Conservation (phyloP, 2,113 vertebrate genomes). For the Coptodon bakossiorum region DNA sequence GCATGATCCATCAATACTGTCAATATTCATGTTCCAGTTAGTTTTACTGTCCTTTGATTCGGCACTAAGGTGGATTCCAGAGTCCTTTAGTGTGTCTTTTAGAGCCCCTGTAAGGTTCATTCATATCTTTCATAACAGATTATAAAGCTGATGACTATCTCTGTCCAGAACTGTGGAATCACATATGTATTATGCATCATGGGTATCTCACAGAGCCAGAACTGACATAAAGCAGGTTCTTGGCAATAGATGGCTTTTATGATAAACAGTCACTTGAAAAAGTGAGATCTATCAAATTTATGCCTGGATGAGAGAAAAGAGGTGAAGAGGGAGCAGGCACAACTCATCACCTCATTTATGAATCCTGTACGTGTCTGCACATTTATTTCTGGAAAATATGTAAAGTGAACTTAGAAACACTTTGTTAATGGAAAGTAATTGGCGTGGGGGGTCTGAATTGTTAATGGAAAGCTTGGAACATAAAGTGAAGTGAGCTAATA, state of each 20-base stretch:
- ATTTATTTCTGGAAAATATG: neutral
- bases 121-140: neutral
- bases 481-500: neutral
- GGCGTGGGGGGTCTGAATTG: neutral
- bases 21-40: conserved; percentile 15
- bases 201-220: neutral
- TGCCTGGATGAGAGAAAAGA: neutral
- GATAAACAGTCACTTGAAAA: conserved; percentile 11
- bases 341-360: neutral
- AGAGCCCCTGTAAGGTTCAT: neutral
- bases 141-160: neutral
- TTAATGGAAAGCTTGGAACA: neutral
- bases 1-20: conserved; percentile 36
- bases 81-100: neutral
- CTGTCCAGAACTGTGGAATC: neutral
- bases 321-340: neutral
- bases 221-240: neutral
- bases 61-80: neutral
- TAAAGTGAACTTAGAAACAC: neutral
- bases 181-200: neutral
- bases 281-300: conserved; percentile 10
- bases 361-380: neutral
- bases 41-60: neutral
- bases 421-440: conserved; percentile 16
- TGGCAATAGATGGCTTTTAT: neutral